phyloP scores from a whole-genome alignment of 2,797 vertebrate species.

The Lepilemur ruficaudatus region DNA sequence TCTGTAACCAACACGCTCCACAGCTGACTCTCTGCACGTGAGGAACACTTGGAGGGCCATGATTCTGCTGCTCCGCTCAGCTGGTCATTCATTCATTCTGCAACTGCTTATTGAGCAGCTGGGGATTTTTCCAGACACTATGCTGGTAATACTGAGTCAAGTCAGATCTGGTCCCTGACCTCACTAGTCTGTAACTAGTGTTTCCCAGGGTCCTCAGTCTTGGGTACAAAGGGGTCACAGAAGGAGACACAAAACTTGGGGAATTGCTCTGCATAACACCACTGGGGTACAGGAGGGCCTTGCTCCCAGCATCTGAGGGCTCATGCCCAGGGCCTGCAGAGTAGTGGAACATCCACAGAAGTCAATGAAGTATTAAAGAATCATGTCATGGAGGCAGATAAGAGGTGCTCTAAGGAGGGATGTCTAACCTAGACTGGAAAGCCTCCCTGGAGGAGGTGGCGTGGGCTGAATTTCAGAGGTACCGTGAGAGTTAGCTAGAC shows the following conservation, averaged over 20 bases:
- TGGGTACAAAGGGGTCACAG: slow-evolving; percentile 34
- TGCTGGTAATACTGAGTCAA: background rate
- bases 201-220: slow-evolving; percentile 60
- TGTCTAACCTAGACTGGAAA: background rate
- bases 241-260: background rate
- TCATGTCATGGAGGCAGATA: background rate
- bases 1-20: background rate
- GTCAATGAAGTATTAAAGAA: background rate
- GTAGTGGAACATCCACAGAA: background rate
- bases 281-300: background rate
- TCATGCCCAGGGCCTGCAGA: background rate
- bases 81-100: background rate
- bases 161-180: background rate
- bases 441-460: background rate
- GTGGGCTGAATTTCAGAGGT: background rate
- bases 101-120: background rate
- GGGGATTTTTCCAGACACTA: background rate
- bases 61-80: background rate
- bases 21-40: background rate
- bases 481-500: background rate
- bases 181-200: background rate
- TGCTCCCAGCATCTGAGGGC: background rate
- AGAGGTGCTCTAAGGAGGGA: background rate
- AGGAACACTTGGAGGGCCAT: background rate
- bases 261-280: background rate